phyloP scores from a whole-genome alignment of 2,797 vertebrate genomes.

The Iguana delicatissima region DNA sequence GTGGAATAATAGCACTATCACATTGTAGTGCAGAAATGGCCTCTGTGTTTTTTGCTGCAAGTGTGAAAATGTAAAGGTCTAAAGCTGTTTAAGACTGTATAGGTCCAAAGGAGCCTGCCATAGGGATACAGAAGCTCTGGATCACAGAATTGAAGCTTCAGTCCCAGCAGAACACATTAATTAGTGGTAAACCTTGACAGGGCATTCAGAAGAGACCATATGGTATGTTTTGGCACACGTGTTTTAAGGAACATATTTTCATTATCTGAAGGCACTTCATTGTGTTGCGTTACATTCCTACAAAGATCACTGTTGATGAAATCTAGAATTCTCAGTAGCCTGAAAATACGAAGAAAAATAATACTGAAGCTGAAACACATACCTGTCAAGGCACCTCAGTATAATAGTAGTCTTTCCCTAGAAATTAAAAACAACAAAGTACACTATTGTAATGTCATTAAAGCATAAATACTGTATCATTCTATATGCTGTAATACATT shows the following conservation, averaged over 20 bases:
- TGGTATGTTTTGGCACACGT: neutral
- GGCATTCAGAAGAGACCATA: neutral
- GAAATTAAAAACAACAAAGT: conserved; percentile 71
- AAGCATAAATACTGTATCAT: conserved; percentile 52
- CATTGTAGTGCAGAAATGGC: no score
- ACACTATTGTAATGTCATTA: conserved; percentile 56
- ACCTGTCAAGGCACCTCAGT: conserved; percentile 95
- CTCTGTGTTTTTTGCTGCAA: neutral
- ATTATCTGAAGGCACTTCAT: neutral
- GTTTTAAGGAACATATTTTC: neutral
- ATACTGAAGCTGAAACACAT: conserved; percentile 58
- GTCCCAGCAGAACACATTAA: neutral
- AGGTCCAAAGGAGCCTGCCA: neutral
- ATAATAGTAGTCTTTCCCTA: conserved; percentile 97
- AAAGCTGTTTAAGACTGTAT: neutral
- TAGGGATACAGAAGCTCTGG: neutral
- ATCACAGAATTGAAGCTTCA: neutral
- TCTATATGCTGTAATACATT: conserved; percentile 61
- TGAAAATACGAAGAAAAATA: conserved; percentile 22
- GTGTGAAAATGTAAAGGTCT: neutral
- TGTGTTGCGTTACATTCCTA: neutral
- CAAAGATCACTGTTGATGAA: conserved; percentile 17
- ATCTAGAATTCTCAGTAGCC: conserved; percentile 13
- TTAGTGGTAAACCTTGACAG: neutral
- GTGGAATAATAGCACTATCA: no score